These are phyloP conservation scores for Ptilodon capucinus DNA, from an alignment of 2,888 invertebrate genomes.

Conservation along the genomic window DNA sequence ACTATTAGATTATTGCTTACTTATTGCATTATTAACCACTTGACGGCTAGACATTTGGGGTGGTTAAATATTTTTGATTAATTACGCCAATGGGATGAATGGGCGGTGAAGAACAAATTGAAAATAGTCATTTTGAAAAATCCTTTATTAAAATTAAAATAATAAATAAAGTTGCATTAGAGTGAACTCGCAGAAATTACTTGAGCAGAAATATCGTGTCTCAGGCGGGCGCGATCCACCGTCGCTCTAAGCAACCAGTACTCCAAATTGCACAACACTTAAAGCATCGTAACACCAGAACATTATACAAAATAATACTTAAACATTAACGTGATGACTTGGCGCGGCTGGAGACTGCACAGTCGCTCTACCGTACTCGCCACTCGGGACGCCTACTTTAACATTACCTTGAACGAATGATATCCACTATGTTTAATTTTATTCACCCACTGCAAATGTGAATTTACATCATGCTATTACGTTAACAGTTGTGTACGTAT, in stretches of 20 bases:
- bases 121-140: conserved; percentile 54
- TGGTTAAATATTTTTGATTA: too few species aligned
- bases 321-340: conserved; percentile 28
- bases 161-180: conserved; percentile 78
- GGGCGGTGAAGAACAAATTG: not conserved
- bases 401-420: not conserved
- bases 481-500: not conserved
- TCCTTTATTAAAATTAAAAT: conserved; percentile 80
- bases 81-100: not conserved
- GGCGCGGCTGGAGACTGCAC: conserved; percentile 33
- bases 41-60: too few species aligned
- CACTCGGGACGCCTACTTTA: conserved; percentile 6
- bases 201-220: conserved; percentile 58
- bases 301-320: conserved; percentile 51
- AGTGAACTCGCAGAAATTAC: conserved; percentile 65
- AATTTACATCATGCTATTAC: too few species aligned
- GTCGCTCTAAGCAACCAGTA: conserved; percentile 47
- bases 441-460: conserved; percentile 6
- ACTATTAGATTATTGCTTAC: too few species aligned
- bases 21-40: too few species aligned
- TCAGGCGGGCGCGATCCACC: conserved; percentile 24
- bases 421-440: not conserved
- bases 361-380: conserved; percentile 13
- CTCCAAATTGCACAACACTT: conserved; percentile 56
- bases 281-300: conserved; percentile 58